Base-by-base conservation (phyloP, 30 jellyfish, hydroid and myxozoan genomes). In the Aurelia sp. region DNA sequence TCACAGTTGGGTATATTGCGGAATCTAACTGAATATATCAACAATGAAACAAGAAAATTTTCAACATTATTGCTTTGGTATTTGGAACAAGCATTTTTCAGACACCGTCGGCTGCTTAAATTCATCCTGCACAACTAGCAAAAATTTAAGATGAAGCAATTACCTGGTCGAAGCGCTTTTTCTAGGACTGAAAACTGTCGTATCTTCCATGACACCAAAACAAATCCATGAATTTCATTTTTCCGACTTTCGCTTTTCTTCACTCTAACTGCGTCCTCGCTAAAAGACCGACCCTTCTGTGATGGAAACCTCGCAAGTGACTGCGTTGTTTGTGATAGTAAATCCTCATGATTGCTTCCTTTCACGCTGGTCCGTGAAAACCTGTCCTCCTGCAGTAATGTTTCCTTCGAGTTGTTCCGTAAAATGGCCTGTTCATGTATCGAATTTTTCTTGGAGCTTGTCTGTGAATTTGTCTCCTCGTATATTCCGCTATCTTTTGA, bases 181-280 rank as follows among this genome's bases (percentile, higher is more conserved):
- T 74, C 92, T 62, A 91, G 66, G 66, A 61, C 73, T 2, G 89
- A 74, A 72, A 70, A 92, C 48, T 91, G 98, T 67, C 98, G 79
- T 9, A 92, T 87, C 73, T 91, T 91, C 93, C 93, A 85, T 4
- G 98, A 84, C 35, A 86, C 96, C 82, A 91, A 20, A 13, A 91
- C 96, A 35, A 91, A 69, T 1, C 97, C 93, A 33, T 68, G 85
- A 31, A 69, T 0, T 18, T 79, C 89, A 50, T 50, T 13, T 44
- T 65, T 63, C 35, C 62, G 44, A 23, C 27, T 16, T 16, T 66
- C 85, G 8, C n/a, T 57, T 63, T 66, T 35, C 58, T 78, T 51
- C 35, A 22, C 77, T 50, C 50, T 78, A 3, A 65, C 69, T 31
- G 61, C 52, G 47, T 76, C 93, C 30, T 84, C 87, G 62, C 87